Evolutionary conservation across 2,888 invertebrate genomes (phyloP).

Genomic region (Dicycla oo): DNA sequence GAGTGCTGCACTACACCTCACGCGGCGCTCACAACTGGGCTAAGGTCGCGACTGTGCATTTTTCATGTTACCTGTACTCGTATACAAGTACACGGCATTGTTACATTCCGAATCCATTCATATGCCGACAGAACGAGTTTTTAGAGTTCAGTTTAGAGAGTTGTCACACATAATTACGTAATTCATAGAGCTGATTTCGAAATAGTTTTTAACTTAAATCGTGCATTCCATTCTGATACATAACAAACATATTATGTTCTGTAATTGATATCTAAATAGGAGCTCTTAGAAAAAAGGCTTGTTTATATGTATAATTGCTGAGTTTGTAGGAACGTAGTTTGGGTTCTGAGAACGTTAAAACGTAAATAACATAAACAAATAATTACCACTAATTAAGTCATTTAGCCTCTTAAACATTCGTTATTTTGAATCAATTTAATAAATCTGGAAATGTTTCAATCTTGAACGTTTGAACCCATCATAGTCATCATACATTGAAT

Average conservation of each 20-base stretch:
- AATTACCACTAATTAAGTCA: conserved; percentile 19
- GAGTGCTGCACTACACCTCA: conserved; percentile 58
- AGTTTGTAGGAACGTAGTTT: conserved; percentile 5
- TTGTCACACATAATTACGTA: conserved; percentile 54
- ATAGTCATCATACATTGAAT: too few relatives aligned
- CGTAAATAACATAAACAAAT: conserved; percentile 23
- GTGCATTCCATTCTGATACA: conserved; percentile 20
- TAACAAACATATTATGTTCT: conserved; percentile 16
- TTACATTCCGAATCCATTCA: conserved; percentile 67
- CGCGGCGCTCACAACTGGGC: conserved; percentile 78
- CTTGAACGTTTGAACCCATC: conserved; percentile 9
- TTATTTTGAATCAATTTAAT: conserved; percentile 1
- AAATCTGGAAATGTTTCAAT: conserved; percentile 23
- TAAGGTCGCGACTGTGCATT: conserved; percentile 85
- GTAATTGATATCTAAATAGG: conserved; percentile 15
- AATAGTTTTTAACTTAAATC: conserved; percentile 36
- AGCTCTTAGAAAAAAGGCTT: neutral
- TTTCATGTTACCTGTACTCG: conserved; percentile 76
- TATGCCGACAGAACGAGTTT: conserved; percentile 63
- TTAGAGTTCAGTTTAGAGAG: conserved; percentile 64
- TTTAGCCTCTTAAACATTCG: neutral
- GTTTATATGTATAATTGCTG: conserved; percentile 1
- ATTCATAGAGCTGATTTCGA: conserved; percentile 38
- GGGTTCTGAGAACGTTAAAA: conserved; percentile 22
- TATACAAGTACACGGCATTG: conserved; percentile 62